phyloP scores from a whole-genome alignment of 2,113 vertebrate genomes.

The Meleagris gallopavo region DNA sequence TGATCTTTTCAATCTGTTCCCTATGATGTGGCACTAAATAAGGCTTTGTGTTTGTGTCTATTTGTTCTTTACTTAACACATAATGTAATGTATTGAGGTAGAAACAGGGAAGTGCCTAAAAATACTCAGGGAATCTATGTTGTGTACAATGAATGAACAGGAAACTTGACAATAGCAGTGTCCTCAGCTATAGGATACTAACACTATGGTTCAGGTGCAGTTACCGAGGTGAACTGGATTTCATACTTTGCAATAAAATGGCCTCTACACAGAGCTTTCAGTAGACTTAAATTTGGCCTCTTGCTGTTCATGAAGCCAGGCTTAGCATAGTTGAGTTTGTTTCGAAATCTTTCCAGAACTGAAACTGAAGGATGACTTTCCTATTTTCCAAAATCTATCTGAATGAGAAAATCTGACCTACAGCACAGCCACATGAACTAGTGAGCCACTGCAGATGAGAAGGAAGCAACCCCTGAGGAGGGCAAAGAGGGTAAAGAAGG shows the following conservation, averaged over 20 bases:
- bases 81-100: neutral
- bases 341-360: neutral
- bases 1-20: neutral
- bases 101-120: neutral
- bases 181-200: neutral
- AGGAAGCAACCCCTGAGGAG: neutral
- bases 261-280: neutral
- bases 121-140: neutral
- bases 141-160: neutral
- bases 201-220: neutral
- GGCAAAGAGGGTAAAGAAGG: neutral
- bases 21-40: neutral
- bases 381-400: neutral
- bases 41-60: neutral
- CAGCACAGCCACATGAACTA: neutral
- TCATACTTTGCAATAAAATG: neutral
- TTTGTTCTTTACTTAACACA: neutral
- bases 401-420: neutral
- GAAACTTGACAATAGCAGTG: neutral
- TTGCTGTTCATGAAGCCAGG: neutral
- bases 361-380: neutral
- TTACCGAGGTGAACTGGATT: neutral
- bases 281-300: neutral
- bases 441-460: neutral
- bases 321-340: neutral